These are phyloP conservation scores for Eulemur coronatus DNA, from an alignment of 2,797 vertebrate species.

Conservation along the genomic window DNA sequence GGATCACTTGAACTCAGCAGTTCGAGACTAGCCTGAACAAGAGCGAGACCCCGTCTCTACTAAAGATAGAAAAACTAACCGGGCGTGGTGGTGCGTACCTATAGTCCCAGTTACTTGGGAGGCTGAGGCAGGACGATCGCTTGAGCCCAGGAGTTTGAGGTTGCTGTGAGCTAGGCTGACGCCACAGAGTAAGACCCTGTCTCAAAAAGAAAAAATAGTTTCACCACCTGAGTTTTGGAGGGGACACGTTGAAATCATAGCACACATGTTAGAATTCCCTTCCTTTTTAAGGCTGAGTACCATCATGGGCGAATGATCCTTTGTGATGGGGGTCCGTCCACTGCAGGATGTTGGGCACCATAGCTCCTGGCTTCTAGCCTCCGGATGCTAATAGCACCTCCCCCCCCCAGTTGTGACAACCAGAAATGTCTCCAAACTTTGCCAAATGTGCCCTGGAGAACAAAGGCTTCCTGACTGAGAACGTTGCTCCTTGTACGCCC, in stretches of 20 bases:
- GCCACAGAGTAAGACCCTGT: neutral
- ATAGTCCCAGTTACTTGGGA: neutral
- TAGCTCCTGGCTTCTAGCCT: neutral
- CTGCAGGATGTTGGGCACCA: fast-evolving
- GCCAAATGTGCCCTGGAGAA: neutral
- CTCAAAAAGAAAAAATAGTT: neutral
- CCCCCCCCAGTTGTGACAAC: neutral
- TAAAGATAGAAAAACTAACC: neutral
- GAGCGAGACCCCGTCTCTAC: neutral
- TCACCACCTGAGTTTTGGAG: neutral
- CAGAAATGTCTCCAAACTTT: neutral
- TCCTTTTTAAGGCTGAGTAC: neutral
- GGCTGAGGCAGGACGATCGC: neutral
- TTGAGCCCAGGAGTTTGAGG: neutral
- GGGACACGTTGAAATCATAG: neutral
- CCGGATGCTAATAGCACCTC: neutral
- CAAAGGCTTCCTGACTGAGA: neutral
- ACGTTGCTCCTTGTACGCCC: too few species aligned
- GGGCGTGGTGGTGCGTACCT: neutral
- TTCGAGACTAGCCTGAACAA: neutral
- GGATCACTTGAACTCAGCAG: neutral
- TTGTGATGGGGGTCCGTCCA: fast-evolving
- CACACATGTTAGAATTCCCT: neutral
- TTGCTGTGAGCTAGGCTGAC: neutral
- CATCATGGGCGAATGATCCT: neutral